Percentiles rank a stretch among this genome's conserved stretches.
These are phyloP conservation scores for Drosophila limbata DNA, from an alignment of 2,888 invertebrate species.

Conservation along the genomic window DNA sequence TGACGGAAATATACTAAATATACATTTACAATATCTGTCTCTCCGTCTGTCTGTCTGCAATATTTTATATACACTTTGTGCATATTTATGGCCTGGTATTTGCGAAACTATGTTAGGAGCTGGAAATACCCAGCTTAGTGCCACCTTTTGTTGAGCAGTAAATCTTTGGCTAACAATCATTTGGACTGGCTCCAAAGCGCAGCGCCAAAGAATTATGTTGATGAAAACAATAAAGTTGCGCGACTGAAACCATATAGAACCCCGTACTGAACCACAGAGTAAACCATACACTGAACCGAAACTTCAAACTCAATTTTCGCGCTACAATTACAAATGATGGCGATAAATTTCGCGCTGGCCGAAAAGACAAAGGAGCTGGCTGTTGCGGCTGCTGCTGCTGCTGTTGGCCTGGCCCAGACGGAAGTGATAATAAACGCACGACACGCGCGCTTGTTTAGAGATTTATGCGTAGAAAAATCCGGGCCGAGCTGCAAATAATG, in stretches of 20 bases:
- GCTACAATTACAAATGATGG: constrained; percentile 83
- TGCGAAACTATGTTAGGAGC: constrained; percentile 58
- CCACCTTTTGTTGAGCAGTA: constrained; percentile 61
- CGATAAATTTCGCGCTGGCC: constrained; percentile 75
- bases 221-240: constrained; percentile 75
- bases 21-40: constrained; percentile 41
- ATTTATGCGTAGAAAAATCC: constrained; percentile 76
- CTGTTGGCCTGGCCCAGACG: constrained; percentile 49
- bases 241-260: constrained; percentile 6
- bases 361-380: constrained; percentile 69
- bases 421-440: constrained; percentile 79
- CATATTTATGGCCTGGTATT: constrained; percentile 58
- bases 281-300: constrained; percentile 26
- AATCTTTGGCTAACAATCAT: constrained; percentile 76
- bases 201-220: constrained; percentile 74
- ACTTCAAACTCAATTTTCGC: constrained; percentile 81
- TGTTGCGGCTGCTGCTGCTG: constrained; percentile 30
- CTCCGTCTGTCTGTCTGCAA: constrained; percentile 42
- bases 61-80: constrained; percentile 49
- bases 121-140: constrained; percentile 70
- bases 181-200: constrained; percentile 72
- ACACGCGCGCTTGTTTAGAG: constrained; percentile 80
- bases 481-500: constrained; percentile 71
- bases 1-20: constrained; percentile 84
- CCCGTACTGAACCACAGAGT: constrained; percentile 13